Conservation (phyloP, 2,888 invertebrate species). For the Mimumesa dahlbomi region DNA sequence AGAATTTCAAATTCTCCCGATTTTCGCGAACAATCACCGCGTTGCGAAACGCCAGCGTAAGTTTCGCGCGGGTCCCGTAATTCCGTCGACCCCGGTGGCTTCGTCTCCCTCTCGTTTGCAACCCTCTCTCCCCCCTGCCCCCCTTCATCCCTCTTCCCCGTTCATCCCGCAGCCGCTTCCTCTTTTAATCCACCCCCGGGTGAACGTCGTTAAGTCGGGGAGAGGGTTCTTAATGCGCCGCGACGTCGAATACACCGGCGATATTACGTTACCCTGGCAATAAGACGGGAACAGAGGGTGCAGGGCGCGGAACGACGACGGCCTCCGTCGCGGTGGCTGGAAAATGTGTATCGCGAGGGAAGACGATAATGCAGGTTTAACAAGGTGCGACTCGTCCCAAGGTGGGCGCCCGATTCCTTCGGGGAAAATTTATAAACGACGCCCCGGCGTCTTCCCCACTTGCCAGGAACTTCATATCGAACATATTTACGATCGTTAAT, state of each 20-base stretch:
- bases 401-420: conserved; percentile 3
- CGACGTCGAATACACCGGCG: conserved; percentile 37
- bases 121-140: no score
- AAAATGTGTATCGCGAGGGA: conserved; percentile 9
- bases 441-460: no score
- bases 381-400: conserved; percentile 37
- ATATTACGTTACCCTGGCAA: conserved; percentile 39
- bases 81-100: background rate
- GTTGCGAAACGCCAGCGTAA: background rate
- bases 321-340: conserved; percentile 27
- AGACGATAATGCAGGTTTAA: conserved; percentile 43
- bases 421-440: no score
- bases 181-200: conserved; percentile 19
- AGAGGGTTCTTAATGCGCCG: conserved; percentile 23
- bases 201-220: conserved; percentile 34
- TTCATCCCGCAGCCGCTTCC: background rate
- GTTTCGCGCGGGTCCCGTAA: background rate
- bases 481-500: no score
- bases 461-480: no score
- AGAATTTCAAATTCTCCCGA: background rate
- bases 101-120: no score
- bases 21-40: background rate
- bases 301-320: background rate
- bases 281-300: conserved; percentile 37
- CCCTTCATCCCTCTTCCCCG: background rate